Evolutionary conservation across 2,888 invertebrate genomes (phyloP).

Genomic region (Coleophora deauratella): DNA sequence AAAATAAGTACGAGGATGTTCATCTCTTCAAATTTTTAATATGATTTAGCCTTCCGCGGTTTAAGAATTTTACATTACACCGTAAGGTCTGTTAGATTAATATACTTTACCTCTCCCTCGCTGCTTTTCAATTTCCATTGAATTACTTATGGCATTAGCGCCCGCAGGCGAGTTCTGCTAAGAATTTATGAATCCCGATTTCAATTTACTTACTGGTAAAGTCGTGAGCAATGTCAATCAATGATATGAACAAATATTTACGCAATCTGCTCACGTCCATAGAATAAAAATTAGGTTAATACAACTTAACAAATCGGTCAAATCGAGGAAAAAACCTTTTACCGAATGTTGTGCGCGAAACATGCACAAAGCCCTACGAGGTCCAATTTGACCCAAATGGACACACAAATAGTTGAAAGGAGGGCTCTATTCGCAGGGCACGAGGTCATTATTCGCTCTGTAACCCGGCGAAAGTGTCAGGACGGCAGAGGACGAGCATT

Average conservation of each 20-base stretch:
- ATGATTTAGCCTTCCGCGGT: too few relatives aligned
- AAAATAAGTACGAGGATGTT: too few relatives aligned
- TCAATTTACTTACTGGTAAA: not conserved
- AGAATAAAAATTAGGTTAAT: not conserved
- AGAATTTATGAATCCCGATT: too few relatives aligned
- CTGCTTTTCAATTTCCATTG: constrained; percentile 1
- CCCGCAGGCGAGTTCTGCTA: too few relatives aligned
- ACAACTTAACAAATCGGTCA: constrained; percentile 26
- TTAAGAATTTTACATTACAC: too few relatives aligned
- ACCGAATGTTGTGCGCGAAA: constrained; percentile 43
- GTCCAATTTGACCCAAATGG: constrained; percentile 70
- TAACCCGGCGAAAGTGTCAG: constrained; percentile 62
- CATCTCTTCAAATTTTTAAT: too few relatives aligned
- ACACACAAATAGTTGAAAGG: constrained; percentile 66
- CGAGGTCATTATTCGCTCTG: constrained; percentile 66
- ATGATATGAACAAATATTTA: not conserved
- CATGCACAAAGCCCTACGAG: constrained; percentile 58
- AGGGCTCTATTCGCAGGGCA: constrained; percentile 27
- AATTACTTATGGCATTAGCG: not conserved
- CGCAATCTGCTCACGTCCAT: not conserved
- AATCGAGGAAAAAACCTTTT: constrained; percentile 56
- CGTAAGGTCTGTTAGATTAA: too few relatives aligned
- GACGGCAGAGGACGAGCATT: constrained; percentile 55
- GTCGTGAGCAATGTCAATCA: not conserved
- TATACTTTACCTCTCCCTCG: too few relatives aligned